A percentile compares a stretch with the other conserved stretches of the same genome.
Conservation (phyloP, 2,888 invertebrate genomes). For the Agonopterix arenella region DNA sequence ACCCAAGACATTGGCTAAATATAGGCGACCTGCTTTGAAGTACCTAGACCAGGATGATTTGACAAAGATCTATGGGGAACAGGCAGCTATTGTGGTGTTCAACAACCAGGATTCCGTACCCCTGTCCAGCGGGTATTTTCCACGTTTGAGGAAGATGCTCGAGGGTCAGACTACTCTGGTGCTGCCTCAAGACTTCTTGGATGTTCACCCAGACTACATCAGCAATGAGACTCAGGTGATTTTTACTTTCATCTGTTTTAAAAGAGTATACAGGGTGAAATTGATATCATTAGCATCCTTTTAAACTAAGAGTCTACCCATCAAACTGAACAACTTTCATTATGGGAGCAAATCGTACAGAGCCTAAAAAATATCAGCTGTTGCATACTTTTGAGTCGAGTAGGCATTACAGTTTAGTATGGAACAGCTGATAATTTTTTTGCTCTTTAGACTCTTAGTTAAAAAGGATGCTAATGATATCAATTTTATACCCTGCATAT, state of each 20-base stretch:
- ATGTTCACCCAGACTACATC: constrained; percentile 77
- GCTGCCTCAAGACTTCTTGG: constrained; percentile 74
- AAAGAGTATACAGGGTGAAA: too few relatives aligned
- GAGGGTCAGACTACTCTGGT: constrained; percentile 68
- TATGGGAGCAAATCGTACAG: too few relatives aligned
- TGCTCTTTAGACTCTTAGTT: too few relatives aligned
- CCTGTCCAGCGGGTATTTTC: constrained; percentile 72
- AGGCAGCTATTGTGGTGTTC: constrained; percentile 77
- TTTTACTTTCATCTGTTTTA: neutral
- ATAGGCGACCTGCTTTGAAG: constrained; percentile 68
- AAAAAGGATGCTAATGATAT: too few relatives aligned
- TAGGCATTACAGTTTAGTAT: too few relatives aligned
- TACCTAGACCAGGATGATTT: constrained; percentile 73
- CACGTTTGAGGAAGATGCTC: constrained; percentile 73
- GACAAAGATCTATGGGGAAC: constrained; percentile 74
- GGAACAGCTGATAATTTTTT: too few relatives aligned
- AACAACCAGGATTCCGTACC: constrained; percentile 75
- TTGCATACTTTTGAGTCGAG: too few relatives aligned
- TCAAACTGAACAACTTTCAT: too few relatives aligned
- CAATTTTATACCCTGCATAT: too few relatives aligned
- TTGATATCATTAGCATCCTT: too few relatives aligned
- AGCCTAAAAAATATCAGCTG: too few relatives aligned
- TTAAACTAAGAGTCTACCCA: too few relatives aligned
- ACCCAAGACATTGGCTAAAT: constrained; percentile 61
- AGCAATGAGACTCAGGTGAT: constrained; percentile 78